Evolutionary conservation across 64 coral and sea anemone species (phyloP), one percentile per base, ranked within the genome.

Genomic region (Acropora yongei): DNA sequence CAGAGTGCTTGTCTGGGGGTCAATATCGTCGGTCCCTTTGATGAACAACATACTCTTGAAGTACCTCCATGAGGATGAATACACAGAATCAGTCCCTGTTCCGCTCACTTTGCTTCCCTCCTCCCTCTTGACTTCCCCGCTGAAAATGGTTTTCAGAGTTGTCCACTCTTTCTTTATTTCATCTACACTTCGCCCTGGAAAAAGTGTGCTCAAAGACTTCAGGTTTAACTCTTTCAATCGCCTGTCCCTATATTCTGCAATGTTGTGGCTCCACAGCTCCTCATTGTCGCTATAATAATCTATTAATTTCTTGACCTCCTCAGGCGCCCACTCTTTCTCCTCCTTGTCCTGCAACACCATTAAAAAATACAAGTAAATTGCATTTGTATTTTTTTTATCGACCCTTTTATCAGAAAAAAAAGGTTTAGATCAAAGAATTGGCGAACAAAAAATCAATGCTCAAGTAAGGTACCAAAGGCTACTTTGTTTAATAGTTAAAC

Each of bases 11-110:
- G 71, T 47, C 63, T 93, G 91, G 65, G 91, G 45, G 44, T 93
- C 74, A 42, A 93, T 30, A 51, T 93, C 76, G 75, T 93, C 91
- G 74, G 65, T 78, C 16, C 83, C 91, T 78, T 86, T 86, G 10
- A 92, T 20, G 68, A 92, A 92, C 90, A 92, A 77, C 73, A 92
- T 86, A 49, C 78, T 75, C 79, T 83, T 91, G 68, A 83, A 91
- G 80, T 91, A 71, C 44, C 55, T 48, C 79, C 89, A 91, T 3
- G 44, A 57, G n/a, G 67, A 86, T 57, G 47, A 30, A 57, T 86
- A 86, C 80, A 72, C 72, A 82, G 49, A 66, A 60, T 39, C 57
- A 66, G 74, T 77, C 0, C 80, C 80, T 66, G 57, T 77, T 4
- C 72, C 53, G n/a, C 44, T 75, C 10, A 48, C 17, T 74, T 78